These are phyloP conservation scores for Lathamus discolor DNA, from an alignment of 2,113 vertebrate genomes.

Conservation along the genomic window DNA sequence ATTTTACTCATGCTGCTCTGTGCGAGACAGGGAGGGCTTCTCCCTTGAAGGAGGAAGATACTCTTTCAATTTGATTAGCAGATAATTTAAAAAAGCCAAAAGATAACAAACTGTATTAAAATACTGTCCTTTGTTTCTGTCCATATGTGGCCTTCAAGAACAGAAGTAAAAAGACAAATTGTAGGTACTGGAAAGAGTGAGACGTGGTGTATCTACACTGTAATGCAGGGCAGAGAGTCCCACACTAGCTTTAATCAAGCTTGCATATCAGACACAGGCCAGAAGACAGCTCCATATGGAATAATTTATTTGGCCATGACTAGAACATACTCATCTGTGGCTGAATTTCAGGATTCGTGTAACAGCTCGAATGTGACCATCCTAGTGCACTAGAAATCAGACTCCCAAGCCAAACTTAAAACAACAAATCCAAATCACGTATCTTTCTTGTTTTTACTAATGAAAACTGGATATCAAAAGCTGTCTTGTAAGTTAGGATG, in stretches of 20 bases:
- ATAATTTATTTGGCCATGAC: slow-evolving; percentile 42
- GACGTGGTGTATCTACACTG: background rate
- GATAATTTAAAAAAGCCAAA: background rate
- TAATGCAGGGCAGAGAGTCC: background rate
- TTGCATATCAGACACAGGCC: background rate
- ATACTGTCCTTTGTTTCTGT: background rate
- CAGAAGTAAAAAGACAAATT: background rate
- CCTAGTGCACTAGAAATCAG: background rate
- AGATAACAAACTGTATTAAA: background rate
- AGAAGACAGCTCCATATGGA: slow-evolving; percentile 48
- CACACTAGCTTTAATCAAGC: slow-evolving; percentile 42
- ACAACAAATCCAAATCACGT: slow-evolving; percentile 23
- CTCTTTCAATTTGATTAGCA: background rate
- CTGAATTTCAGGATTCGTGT: slow-evolving; percentile 33
- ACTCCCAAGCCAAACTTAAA: slow-evolving; percentile 9
- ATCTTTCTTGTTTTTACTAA: background rate
- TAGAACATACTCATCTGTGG: slow-evolving; percentile 12
- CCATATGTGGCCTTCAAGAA: background rate
- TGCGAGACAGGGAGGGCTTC: background rate
- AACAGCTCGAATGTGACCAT: slow-evolving; percentile 28
- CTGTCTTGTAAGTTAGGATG: background rate
- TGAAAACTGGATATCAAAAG: background rate
- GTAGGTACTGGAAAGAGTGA: background rate
- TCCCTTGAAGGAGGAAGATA: background rate
- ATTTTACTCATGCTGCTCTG: background rate